These are phyloP conservation scores for Rhodeus uyekii DNA, from an alignment of 2,797 vertebrate species.

Conservation along the genomic window DNA sequence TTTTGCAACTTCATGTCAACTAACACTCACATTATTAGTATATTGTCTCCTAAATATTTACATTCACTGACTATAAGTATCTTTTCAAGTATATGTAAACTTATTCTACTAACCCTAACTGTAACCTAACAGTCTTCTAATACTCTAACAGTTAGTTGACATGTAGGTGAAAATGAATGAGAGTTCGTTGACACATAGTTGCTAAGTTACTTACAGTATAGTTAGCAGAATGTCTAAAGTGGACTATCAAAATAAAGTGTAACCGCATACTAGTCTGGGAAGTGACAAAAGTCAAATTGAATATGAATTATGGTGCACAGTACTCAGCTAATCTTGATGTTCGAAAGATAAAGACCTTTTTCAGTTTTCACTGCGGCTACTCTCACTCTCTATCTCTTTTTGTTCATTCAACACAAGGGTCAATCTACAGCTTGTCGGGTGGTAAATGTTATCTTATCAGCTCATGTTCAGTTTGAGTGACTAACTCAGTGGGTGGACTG, in stretches of 20 bases:
- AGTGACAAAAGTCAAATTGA: background rate
- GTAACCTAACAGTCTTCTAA: background rate
- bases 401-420: constrained; percentile 51
- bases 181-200: background rate
- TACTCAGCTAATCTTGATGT: background rate
- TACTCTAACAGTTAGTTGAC: background rate
- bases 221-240: background rate
- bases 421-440: constrained; percentile 57
- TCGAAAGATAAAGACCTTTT: background rate
- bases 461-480: constrained; percentile 45
- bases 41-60: too few species aligned
- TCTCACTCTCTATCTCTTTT: background rate
- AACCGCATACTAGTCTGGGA: background rate
- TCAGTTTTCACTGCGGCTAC: background rate
- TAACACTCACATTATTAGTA: too few species aligned
- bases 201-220: background rate
- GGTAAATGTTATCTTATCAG: constrained; percentile 60
- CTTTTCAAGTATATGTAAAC: background rate
- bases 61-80: background rate
- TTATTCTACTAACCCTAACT: background rate
- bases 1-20: too few species aligned
- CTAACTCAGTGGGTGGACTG: constrained; percentile 56
- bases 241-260: background rate
- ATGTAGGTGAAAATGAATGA: background rate
- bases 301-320: background rate